Evolutionary conservation across 2,888 invertebrate genomes (phyloP).

Genomic region (Nemotelus nigrinus): DNA sequence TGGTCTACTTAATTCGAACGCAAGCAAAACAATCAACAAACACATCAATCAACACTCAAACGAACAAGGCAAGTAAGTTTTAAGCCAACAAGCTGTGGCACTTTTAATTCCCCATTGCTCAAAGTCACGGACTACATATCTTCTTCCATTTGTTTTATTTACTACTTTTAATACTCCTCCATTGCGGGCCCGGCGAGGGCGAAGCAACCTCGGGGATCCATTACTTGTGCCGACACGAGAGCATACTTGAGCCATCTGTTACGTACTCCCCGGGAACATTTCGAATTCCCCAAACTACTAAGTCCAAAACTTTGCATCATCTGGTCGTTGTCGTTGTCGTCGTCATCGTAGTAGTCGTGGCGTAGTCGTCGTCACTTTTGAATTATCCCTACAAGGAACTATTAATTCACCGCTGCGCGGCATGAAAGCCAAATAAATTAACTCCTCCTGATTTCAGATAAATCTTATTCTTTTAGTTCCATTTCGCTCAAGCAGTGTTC

Average conservation of each 20-base stretch:
- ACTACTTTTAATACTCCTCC: slow-evolving; percentile 5
- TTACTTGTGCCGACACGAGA: not conserved
- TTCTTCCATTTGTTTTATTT: slow-evolving; percentile 23
- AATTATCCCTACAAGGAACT: slow-evolving; percentile 36
- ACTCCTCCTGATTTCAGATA: slow-evolving; percentile 20
- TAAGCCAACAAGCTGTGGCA: slow-evolving; percentile 2
- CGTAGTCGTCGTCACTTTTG: not conserved
- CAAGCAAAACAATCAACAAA: slow-evolving; percentile 8
- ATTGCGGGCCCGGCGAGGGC: not conserved
- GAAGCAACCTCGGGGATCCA: slow-evolving; percentile 5
- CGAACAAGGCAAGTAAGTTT: not conserved
- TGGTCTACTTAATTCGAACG: slow-evolving; percentile 15
- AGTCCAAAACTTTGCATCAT: slow-evolving; percentile 26
- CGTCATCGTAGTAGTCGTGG: not conserved
- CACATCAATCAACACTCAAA: slow-evolving; percentile 16
- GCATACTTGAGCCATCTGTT: slow-evolving; percentile 21
- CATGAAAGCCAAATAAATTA: slow-evolving; percentile 31
- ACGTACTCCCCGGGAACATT: slow-evolving; percentile 6
- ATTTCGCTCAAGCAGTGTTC: too few relatives aligned
- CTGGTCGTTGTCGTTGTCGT: slow-evolving; percentile 9
- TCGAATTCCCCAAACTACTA: slow-evolving; percentile 16
- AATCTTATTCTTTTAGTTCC: not conserved
- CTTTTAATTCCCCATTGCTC: slow-evolving; percentile 18
- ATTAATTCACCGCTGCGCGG: slow-evolving; percentile 27
- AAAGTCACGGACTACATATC: not conserved